Base-by-base conservation (phyloP, 53 echinoderm and acorn worm species). In the Holothuria leucospilota region DNA sequence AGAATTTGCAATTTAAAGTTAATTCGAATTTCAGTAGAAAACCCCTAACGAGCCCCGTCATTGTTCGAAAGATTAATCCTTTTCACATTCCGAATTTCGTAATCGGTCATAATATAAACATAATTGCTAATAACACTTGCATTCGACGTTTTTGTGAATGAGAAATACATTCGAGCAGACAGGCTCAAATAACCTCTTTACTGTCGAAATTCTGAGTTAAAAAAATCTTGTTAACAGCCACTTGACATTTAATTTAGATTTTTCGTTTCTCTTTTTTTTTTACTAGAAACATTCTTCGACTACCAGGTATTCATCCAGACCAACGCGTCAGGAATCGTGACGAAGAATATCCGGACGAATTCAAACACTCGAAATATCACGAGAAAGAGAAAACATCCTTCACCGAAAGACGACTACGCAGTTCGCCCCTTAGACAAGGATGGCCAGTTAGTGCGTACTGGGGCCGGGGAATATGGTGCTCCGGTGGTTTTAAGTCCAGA, bases 401-500 rank as follows among this genome's bases (percentile, higher is more conserved):
- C 67, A 13, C 27, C 28, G 28, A 67, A 30, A 26, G 67, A 30
- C 6, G 13, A 1, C 30, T 9, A 67, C 13, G 30, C 30, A 13
- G 6, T 67, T 29, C 28, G 6, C 20, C 13, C 26, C 27, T 82
- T 84, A 63, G 60, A 84, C 14, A 30, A 66, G 29, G 90, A 84
- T 23, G 69, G 86, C 26, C 42, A 53, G 8, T 89, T 88, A 87
- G 59, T 68, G 46, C 9, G 26, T 2, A 56, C 87, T 26, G 92
- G 94, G 27, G 87, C 89, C 0, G 95, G 95, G 39, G 93, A 95
- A 39, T 82, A 72, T 53, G 95, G 95, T 18, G 77, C 84, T 70
- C 86, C 88, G 6, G 91, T 95, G 23, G 4, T 51, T 49, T 51
- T 93, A 6, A 60, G 86, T 23, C 46, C 83, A 1, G 84, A 82